A percentile compares a stretch with the other conserved stretches of the same genome.
Conservation (phyloP, 2,113 vertebrate genomes). For the Myrmecobius fasciatus region DNA sequence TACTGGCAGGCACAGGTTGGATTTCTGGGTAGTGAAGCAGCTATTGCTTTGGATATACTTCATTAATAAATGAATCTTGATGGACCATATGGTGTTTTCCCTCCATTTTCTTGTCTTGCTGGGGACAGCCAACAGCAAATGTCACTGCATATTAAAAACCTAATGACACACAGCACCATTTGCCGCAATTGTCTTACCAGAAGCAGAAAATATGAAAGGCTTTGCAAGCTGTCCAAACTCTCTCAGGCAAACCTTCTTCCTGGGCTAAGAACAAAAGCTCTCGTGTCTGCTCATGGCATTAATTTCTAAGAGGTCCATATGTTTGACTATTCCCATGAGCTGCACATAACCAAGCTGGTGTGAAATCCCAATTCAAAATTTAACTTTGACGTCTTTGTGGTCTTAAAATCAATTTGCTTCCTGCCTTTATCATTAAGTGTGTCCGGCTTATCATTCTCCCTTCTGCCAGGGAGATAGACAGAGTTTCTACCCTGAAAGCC, state of each 20-base stretch:
- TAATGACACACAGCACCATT: conserved; percentile 25
- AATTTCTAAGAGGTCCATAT: neutral
- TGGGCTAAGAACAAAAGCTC: neutral
- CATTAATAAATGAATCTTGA: neutral
- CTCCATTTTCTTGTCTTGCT: conserved; percentile 35
- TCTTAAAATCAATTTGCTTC: conserved; percentile 58
- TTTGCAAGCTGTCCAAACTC: neutral
- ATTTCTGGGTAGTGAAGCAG: conserved; percentile 21
- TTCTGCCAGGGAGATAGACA: conserved; percentile 49
- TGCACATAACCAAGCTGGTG: neutral
- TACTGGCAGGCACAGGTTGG: conserved; percentile 3
- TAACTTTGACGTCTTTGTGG: conserved; percentile 57
- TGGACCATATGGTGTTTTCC: neutral
- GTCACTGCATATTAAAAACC: neutral
- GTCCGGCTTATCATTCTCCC: conserved; percentile 57
- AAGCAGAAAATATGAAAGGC: neutral
- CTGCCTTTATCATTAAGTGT: conserved; percentile 48
- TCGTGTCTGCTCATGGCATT: neutral
- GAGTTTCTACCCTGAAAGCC: conserved; percentile 32
- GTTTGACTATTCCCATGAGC: neutral
- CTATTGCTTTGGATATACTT: conserved; percentile 26
- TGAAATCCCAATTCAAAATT: neutral
- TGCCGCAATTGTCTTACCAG: conserved; percentile 8
- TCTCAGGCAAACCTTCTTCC: conserved; percentile 23
- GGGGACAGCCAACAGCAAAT: neutral